Base-by-base conservation (phyloP, 2,797 vertebrate species). In the Xenops minutus region DNA sequence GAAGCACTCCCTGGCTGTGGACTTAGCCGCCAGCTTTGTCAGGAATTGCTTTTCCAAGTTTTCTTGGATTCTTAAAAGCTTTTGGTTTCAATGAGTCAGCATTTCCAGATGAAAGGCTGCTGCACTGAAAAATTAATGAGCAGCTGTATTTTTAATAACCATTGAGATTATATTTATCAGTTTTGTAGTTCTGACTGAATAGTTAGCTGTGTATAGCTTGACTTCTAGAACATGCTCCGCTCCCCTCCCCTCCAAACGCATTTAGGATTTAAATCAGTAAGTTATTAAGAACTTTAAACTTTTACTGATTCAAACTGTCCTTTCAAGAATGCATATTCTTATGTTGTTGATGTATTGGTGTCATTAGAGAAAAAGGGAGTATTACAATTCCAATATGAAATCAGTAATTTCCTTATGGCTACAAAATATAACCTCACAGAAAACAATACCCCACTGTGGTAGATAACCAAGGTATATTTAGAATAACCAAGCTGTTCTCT, bases 31-130 rank as follows among this genome's bases (percentile, higher is more conserved):
- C 52, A 51, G 30, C 51, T 90, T 62, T 54, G 21, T 37, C 30
- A 75, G 69, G 66, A 90, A 93, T 81, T 0, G 1, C 39, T 86
- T 62, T 55, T 80, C 76, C 63, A 78, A 62, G 58, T 88, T 84
- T 88, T 88, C 83, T 44, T 39, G 41, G 56, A 89, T 88, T 91
- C 89, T 76, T 85, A 48, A 74, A 67, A 84, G 58, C 73, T 55
- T 74, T 26, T 54, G 15, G 59, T 92, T 95, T 92, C 73, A 68
- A 6, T 85, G 88, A 97, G 24, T 89, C 93, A 88, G 69, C 76
- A 84, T 51, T 89, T 95, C 76, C 68, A 95, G 54, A 85, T 0
- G 14, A 92, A 89, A 74, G 43, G 52, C 54, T 39, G 46, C 62
- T 88, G 61, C 48, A 54, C 36, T 69, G 76, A 88, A 89, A 84